These are phyloP conservation scores for Nephrotoma guestfalica DNA, from an alignment of 2,888 invertebrate genomes.

Conservation along the genomic window DNA sequence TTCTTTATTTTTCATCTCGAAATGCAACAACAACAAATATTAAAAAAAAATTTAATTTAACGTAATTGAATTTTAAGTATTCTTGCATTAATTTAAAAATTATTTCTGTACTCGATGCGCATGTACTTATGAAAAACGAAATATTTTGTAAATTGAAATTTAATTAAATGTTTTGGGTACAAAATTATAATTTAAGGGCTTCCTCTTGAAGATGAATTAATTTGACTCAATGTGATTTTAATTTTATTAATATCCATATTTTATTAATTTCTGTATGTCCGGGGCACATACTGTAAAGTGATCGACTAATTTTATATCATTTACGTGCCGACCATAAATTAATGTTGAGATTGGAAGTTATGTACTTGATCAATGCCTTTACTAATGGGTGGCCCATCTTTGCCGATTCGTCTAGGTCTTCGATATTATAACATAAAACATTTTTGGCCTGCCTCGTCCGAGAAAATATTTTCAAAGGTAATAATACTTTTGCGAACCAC, in stretches of 20 bases:
- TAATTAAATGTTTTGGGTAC: not conserved
- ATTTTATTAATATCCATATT: not conserved
- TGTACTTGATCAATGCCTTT: too few species aligned
- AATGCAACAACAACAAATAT: not conserved
- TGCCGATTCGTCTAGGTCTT: too few species aligned
- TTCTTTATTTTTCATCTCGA: not conserved
- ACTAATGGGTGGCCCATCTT: too few species aligned
- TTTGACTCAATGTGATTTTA: not conserved
- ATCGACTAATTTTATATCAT: not conserved
- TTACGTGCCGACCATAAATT: not conserved
- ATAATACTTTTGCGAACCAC: too few species aligned
- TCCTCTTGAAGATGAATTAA: not conserved
- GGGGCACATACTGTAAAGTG: too few species aligned
- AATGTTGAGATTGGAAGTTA: not conserved
- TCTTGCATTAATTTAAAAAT: not conserved
- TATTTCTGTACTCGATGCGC: not conserved
- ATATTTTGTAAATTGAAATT: not conserved
- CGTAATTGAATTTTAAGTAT: not conserved
- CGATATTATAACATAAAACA: too few species aligned
- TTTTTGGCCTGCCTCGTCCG: too few species aligned
- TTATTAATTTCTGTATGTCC: not conserved
- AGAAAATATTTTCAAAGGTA: too few species aligned
- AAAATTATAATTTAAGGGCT: not conserved
- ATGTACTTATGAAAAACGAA: not conserved
- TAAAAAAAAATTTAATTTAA: not conserved